Evolutionary conservation across 1,140 invertebrate genomes (phyloP), one percentile per base, ranked within the genome.

Genomic region (Aphelinus atriplicis): DNA sequence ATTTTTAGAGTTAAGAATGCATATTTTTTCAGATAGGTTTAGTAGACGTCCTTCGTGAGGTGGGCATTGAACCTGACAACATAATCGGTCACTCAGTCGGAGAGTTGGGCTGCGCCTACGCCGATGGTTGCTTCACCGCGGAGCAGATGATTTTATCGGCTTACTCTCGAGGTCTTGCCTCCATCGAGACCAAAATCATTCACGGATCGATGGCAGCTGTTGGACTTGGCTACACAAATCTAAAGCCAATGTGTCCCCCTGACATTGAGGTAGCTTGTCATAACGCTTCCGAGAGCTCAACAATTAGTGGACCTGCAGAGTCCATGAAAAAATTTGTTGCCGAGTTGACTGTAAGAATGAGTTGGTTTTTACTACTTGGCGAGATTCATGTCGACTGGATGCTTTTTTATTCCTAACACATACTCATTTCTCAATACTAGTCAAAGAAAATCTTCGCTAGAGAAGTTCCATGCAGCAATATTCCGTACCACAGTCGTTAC

Each of bases 121-220:
- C 92, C 72, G 94, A 96, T 83, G 94, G 93, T 2, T 91, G 90
- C 73, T 89, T 96, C 45, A 95, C 93, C 2, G 90, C 92, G 4
- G 94, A 95, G 80, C 92, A 96, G 85, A 94, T 92, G 78, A 89
- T 97, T 9, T 82, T 94, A 5, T 87, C 91, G 58, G 93, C 94
- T 7, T 98, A 96, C 86, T 95, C 92, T 80, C 89, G 96, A 87
- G 97, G 96, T 3, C 85, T 91, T 61, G 95, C 94, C 61, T 95
- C 95, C 62, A 85, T 94, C 62, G 94, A 96, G 78, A 91, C 93
- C 1, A 89, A 92, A 5, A 89, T 96, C 76, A 91, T 94, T 56
- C 87, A 85, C 48, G 95, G 95, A n/a, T 92, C 92, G 26, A 97
- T 97, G 96, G 95, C 94, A 63, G 93, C 93, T 64, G 90, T 96